Evolutionary conservation across 2,888 invertebrate species (phyloP).

Genomic region (Lasioglossum pauxillum): DNA sequence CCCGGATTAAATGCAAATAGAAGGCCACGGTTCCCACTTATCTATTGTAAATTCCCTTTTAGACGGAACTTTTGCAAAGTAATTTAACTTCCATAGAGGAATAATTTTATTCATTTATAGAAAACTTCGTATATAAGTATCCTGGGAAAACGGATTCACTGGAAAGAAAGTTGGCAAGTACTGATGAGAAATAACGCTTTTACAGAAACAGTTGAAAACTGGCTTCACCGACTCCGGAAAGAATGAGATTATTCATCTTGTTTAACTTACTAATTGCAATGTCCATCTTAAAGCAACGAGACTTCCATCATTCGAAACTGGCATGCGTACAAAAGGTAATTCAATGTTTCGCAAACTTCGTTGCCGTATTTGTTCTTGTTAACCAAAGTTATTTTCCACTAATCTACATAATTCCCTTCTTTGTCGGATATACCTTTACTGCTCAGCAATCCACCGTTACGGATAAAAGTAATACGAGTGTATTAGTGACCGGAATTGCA

Average conservation of each 20-base stretch:
- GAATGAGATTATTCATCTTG: conserved; percentile 54
- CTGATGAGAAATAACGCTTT: conserved; percentile 54
- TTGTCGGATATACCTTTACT: neutral
- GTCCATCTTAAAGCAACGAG: conserved; percentile 31
- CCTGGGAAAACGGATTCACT: conserved; percentile 53
- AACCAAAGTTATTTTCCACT: neutral
- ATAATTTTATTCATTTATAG: conserved; percentile 73
- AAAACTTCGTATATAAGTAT: conserved; percentile 63
- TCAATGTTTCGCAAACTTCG: conserved; percentile 24
- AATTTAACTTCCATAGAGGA: conserved; percentile 72
- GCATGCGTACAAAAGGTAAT: conserved; percentile 21
- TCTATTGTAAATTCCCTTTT: conserved; percentile 59
- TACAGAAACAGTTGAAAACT: conserved; percentile 53
- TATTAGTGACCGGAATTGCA: neutral
- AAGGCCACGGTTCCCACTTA: conserved; percentile 44
- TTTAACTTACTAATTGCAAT: conserved; percentile 59
- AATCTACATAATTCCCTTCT: neutral
- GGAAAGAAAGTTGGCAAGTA: conserved; percentile 55
- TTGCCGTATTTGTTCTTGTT: neutral
- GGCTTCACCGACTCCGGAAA: conserved; percentile 28
- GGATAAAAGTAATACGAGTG: neutral
- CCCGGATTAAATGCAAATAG: conserved; percentile 66
- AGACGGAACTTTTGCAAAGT: conserved; percentile 64
- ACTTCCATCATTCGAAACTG: conserved; percentile 9
- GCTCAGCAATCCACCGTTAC: neutral